Base-by-base conservation (phyloP, 2,113 vertebrate genomes). In the Apeltes quadracus region DNA sequence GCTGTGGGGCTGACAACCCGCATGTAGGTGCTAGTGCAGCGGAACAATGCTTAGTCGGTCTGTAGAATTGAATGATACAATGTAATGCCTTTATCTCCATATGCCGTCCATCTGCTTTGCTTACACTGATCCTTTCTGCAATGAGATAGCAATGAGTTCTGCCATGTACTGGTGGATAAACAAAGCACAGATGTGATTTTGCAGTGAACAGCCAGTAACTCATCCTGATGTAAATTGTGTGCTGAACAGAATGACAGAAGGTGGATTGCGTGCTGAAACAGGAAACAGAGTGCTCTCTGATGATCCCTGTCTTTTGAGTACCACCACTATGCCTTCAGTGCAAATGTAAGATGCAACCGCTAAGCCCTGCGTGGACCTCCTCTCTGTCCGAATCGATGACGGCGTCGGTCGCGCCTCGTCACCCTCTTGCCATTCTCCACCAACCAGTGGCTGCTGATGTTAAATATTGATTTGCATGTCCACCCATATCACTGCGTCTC, bases 391-490 rank as follows among this genome's bases (percentile, higher is more conserved):
- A 88, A 84, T 87, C 83, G 70, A 75, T 79, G 77, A 53, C 58
- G 43, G 76, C 59, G 83, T 73, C 53, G 83, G 79, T 73, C 48
- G 44, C 75, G 71, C 58, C 73, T 68, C 8, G 48, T 61, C 65
- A 56, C 67, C 72, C 76, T 78, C 72, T 75, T 81, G 81, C 77
- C 29, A 4, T 72, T 77, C 83, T 85, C 85, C 69, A 82, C 78
- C 87, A 82, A 86, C 87, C 75, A 78, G 76, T 29, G 66, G 71
- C 70, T 89, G 89, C 89, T 82, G 88, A 91, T 89, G 88, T 92
- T 83, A 93, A 92, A 93, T 93, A 93, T 93, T 92, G 92, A 93
- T 93, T 93, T 89, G 86, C 84, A 86, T 90, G 90, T 93, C 91
- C 86, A 84, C 78, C 87, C 86, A 70, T 80, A 90, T 93, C 86